Base-by-base conservation (phyloP, 2,797 vertebrate genomes). In the Siniperca obscura region DNA sequence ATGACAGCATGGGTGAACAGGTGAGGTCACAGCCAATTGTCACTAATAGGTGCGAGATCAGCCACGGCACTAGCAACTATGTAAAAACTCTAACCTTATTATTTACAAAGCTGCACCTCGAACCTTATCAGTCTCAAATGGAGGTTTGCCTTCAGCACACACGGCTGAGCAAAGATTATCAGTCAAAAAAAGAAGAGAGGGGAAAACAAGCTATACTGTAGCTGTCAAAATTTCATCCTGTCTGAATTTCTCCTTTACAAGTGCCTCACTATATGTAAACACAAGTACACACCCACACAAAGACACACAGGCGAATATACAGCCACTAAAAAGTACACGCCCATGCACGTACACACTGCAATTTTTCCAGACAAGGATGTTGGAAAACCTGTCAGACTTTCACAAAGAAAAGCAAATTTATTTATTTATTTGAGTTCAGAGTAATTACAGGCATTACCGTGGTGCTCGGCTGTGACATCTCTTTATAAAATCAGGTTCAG, bases 351-450 rank as follows among this genome's bases (percentile, higher is more conserved):
- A 70, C 80, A 73, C 84, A 69, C 81, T 71, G 79, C 76, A 84
- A 92, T 93, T 92, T 87, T 90, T 85, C 85, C 90, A 92, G 93
- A 95, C 93, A 93, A 89, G 89, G 76, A 91, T 95, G 94, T 93
- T 93, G 93, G 93, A 94, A 95, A 94, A 95, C 87, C 94, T 96
- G 96, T 96, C 96, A 96, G 90, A 90, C 90, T 92, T 91, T 88
- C 93, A 95, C 91, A 94, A 94, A 94, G 93, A 91, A 95, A 93
- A 87, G 92, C 90, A 92, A 89, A 93, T 89, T 94, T 90, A 96
- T 96, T 95, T 96, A 95, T 96, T 96, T 96, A 94, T 96, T 95
- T 95, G 92, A 95, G 94, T 96, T 95, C 94, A 95, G 93, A 96
- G 94, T 96, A 96, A 96, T 96, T 96, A 96, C 86, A 93, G 87